Evolutionary conservation across 2,113 vertebrate species (phyloP).

Genomic region (Speoplatyrhinus poulsoni): DNA sequence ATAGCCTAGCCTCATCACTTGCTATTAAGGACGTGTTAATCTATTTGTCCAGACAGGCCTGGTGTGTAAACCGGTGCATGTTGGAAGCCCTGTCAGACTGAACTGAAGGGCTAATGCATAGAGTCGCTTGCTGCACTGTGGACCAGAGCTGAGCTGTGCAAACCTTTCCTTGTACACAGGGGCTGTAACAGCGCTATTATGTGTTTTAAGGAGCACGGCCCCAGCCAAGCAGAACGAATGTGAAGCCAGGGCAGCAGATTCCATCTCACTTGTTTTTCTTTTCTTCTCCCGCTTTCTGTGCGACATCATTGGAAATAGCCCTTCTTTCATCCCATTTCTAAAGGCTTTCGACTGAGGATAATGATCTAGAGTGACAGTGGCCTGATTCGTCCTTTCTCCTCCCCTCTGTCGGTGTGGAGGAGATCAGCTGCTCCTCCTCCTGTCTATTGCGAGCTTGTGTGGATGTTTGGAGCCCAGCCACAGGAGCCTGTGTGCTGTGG

Average conservation of each 20-base stretch:
- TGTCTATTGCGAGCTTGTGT: constrained; percentile 44
- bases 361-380: constrained; percentile 70
- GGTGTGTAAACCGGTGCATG: constrained; percentile 41
- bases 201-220: constrained; percentile 50
- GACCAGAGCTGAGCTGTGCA: constrained; percentile 6
- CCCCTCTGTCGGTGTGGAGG: constrained; percentile 39
- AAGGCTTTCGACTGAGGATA: constrained; percentile 60
- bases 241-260: constrained; percentile 46
- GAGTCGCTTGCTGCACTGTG: constrained; percentile 40
- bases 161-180: constrained; percentile 36
- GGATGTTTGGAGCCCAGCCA: constrained; percentile 55
- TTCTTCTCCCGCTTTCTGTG: constrained; percentile 11
- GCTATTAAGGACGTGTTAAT: constrained; percentile 17
- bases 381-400: constrained; percentile 55
- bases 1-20: constrained; percentile 36
- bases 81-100: constrained; percentile 40
- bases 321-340: constrained; percentile 61
- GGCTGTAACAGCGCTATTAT: constrained; percentile 34
- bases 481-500: constrained; percentile 24
- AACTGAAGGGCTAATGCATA: constrained; percentile 22
- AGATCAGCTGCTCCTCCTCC: constrained; percentile 32
- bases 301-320: constrained; percentile 50
- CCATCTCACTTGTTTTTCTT: constrained; percentile 36
- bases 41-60: constrained; percentile 36
- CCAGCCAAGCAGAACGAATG: constrained; percentile 64